Evolutionary conservation across 2,888 invertebrate genomes (phyloP), one percentile per base, ranked within the genome.

Genomic region (Mechanitis mazaeus): DNA sequence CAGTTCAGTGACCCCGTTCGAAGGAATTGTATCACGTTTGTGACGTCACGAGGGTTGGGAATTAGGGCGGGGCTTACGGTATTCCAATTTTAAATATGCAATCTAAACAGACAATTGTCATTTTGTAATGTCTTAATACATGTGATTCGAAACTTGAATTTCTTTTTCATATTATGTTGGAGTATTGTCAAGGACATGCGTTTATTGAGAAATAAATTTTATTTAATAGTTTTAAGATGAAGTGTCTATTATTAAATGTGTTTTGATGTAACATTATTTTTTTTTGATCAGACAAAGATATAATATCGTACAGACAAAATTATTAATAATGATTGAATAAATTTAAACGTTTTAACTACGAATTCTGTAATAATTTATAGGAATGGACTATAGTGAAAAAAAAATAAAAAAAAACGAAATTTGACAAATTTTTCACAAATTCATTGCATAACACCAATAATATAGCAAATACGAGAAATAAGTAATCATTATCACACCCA

Each of bases 1-100:
- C 72, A 71, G 86, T 85, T 79, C 84, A 75, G 60, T 77, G 85
- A 84, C 83, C 87, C 72, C 72, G 64, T 67, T 71, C 72, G 71
- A 65, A 69, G 67, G 63, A 67, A 68, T 69, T 68, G 67, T 74
- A 72, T 75, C 74, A 69, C 72, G 73, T 68, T 62, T 60, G 72
- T 80, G 81, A 84, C 81, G 83, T 84, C 83, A 83, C 70, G 61
- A 64, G 69, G 66, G 67, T 65, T 65, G 64, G 63, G 65, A 67
- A 67, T 67, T 64, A 60, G 65, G 67, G 65, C 67, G 65, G 65
- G 59, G 65, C 65, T 63, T 65, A 57, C 63, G 63, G 61, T 60
- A 45, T 57, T 59, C 65, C 53, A 64, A 61, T 64, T 61, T 64
- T 60, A 59, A 60, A 66, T 59, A 57, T 47, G 55, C 31, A 54